A percentile compares a stretch with the other conserved stretches of the same genome.
phyloP scores from a whole-genome alignment of 2,113 vertebrate species.

The Marcusenius ussheri region DNA sequence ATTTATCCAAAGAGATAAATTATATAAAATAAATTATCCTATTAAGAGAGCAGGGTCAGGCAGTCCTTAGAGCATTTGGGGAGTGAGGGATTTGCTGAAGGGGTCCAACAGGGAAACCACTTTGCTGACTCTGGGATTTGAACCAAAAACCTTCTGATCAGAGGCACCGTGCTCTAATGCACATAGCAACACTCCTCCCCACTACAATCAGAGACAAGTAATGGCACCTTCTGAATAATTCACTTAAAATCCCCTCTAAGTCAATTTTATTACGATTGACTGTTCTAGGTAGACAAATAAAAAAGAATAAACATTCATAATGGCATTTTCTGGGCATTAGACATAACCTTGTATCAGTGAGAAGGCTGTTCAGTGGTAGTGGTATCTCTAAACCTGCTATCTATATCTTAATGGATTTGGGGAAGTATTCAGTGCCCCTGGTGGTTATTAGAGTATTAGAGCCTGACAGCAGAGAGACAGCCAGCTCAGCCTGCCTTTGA shows the following conservation, averaged over 20 bases:
- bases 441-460: conserved; percentile 23
- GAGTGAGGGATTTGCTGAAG: not conserved
- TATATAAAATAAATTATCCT: not conserved
- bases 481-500: conserved; percentile 9
- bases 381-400: not conserved
- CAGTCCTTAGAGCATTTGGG: not conserved
- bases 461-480: not conserved
- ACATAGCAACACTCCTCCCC: not conserved
- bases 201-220: not conserved
- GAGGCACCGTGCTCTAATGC: not conserved
- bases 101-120: not conserved
- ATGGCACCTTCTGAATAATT: not conserved
- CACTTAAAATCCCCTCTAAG: not conserved
- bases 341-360: not conserved
- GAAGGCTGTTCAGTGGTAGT: not conserved
- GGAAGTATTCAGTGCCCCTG: conserved; percentile 14
- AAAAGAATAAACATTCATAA: not conserved
- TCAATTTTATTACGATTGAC: not conserved
- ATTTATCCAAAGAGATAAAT: not conserved
- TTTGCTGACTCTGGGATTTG: not conserved
- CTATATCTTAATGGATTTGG: conserved; percentile 9
- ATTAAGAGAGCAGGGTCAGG: not conserved
- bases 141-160: not conserved
- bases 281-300: not conserved
- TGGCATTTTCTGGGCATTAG: not conserved